phyloP scores from a whole-genome alignment of 2,888 invertebrate genomes.

The Drosophila kambysellisi region DNA sequence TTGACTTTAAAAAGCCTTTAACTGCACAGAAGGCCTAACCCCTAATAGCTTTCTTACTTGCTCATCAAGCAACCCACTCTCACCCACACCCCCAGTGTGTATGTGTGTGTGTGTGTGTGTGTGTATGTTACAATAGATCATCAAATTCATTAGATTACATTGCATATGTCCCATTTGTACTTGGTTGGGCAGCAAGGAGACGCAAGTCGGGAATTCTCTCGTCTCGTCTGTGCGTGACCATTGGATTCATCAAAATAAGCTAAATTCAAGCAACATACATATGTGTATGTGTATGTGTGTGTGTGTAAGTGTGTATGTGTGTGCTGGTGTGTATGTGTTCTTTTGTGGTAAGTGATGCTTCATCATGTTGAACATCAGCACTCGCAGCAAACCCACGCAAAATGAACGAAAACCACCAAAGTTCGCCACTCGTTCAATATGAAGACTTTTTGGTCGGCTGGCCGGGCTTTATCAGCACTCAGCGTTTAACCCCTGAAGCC shows the following conservation, averaged over 20 bases:
- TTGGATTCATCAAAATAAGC: conserved; percentile 67
- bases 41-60: background rate
- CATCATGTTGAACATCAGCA: conserved; percentile 52
- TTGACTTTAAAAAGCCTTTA: conserved; percentile 75
- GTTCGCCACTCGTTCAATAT: conserved; percentile 33
- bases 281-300: background rate
- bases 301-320: background rate
- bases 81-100: background rate
- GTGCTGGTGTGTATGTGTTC: background rate
- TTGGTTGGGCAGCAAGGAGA: conserved; percentile 4
- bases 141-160: conserved; percentile 84
- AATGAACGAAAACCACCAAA: conserved; percentile 37
- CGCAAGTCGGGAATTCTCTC: background rate
- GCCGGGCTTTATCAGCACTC: conserved; percentile 47
- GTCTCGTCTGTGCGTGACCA: conserved; percentile 68
- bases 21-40: conserved; percentile 39
- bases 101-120: conserved; percentile 40
- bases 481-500: conserved; percentile 9
- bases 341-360: conserved; percentile 56
- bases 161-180: conserved; percentile 74
- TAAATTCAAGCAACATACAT: conserved; percentile 49
- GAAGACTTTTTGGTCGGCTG: conserved; percentile 42
- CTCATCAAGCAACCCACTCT: background rate
- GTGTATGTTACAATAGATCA: conserved; percentile 84
- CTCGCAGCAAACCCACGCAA: conserved; percentile 26